Evolutionary conservation across 1,140 invertebrate species (phyloP).

Genomic region (Neodiprion lecontei): DNA sequence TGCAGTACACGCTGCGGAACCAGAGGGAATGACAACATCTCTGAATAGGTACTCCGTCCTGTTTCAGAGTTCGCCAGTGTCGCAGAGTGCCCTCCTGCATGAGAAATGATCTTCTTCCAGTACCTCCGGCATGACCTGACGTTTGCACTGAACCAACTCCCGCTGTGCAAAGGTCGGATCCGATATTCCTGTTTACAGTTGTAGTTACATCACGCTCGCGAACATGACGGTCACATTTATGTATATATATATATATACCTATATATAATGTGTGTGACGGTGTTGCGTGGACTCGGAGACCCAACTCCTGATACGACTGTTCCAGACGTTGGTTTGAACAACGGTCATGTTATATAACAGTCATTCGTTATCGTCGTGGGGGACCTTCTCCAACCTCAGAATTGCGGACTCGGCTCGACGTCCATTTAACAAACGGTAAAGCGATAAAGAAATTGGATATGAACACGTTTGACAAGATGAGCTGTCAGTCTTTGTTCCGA

Average conservation of each 20-base stretch:
- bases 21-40: neutral
- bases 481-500: slow-evolving; percentile 26
- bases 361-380: neutral
- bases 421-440: neutral
- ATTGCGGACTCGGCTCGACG: neutral
- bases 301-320: neutral
- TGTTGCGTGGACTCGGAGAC: neutral
- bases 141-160: neutral
- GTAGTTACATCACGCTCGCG: neutral
- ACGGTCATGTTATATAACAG: neutral
- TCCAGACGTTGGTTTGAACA: neutral
- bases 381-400: neutral
- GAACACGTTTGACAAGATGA: slow-evolving; percentile 21
- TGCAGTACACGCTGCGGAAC: neutral
- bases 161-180: neutral
- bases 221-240: neutral
- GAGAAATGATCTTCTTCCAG: too few relatives aligned
- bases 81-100: neutral
- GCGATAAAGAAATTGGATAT: slow-evolving; percentile 24
- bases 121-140: neutral
- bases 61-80: neutral
- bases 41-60: neutral
- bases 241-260: neutral
- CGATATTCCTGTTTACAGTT: neutral
- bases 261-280: neutral